phyloP scores from a whole-genome alignment of 64 coral and sea anemone species.

The Porites lutea region DNA sequence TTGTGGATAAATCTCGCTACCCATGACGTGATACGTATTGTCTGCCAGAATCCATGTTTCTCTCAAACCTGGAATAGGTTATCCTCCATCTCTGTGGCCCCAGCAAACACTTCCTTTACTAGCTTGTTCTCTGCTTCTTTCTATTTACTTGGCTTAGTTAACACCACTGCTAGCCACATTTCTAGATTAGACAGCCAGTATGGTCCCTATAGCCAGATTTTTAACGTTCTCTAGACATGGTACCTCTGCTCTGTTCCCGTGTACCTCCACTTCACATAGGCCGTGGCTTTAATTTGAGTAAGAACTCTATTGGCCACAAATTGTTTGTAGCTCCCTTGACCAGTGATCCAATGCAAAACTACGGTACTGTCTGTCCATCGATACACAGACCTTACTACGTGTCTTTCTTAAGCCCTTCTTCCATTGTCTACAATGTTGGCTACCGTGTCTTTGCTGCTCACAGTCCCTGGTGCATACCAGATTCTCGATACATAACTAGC shows the following conservation, averaged over 20 bases:
- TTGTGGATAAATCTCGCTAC: no score
- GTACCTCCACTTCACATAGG: conserved; percentile 52
- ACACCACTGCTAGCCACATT: not conserved
- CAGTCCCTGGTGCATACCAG: conserved; percentile 20
- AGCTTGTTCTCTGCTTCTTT: conserved; percentile 25
- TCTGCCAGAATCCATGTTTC: conserved; percentile 28
- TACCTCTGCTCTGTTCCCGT: conserved; percentile 39
- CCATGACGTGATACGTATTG: not conserved
- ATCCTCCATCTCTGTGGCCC: conserved; percentile 16
- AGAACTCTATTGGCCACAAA: conserved; percentile 66
- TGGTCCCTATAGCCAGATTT: not conserved
- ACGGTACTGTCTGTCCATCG: conserved; percentile 72
- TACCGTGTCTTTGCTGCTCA: conserved; percentile 6
- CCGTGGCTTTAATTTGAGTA: conserved; percentile 47
- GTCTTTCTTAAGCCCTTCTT: not conserved
- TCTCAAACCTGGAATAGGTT: conserved; percentile 18
- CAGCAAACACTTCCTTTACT: conserved; percentile 17
- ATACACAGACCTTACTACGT: conserved; percentile 14
- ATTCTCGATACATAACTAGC: not conserved
- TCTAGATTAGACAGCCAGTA: no score
- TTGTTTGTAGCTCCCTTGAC: conserved; percentile 62
- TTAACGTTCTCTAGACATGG: not conserved
- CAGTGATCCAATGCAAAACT: conserved; percentile 50
- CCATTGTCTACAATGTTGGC: conserved; percentile 66
- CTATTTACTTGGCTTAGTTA: conserved; percentile 22